These are phyloP conservation scores for Exephanes ischioxanthus DNA, from an alignment of 2,888 invertebrate genomes.

Conservation along the genomic window DNA sequence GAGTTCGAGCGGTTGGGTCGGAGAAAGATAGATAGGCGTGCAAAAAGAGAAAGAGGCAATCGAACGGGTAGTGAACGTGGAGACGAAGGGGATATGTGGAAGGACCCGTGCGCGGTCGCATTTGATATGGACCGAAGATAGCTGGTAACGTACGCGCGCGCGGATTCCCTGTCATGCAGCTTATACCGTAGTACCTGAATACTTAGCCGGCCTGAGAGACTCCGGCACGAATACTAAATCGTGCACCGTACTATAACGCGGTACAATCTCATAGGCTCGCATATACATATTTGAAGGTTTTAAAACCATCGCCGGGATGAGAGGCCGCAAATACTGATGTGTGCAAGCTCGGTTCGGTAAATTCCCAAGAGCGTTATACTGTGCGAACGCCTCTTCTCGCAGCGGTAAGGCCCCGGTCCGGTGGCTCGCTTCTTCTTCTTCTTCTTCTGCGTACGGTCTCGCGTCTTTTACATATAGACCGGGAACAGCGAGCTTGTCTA, in stretches of 20 bases:
- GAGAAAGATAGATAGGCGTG: constrained; percentile 32
- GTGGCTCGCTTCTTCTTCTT: constrained; percentile 11
- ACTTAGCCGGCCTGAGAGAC: constrained; percentile 62
- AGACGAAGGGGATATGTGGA: constrained; percentile 67
- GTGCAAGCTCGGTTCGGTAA: constrained; percentile 36
- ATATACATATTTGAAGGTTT: constrained; percentile 51
- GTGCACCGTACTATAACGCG: constrained; percentile 32
- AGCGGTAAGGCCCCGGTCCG: constrained; percentile 46
- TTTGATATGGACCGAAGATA: constrained; percentile 84
- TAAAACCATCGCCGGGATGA: constrained; percentile 53
- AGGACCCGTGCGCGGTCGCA: constrained; percentile 81
- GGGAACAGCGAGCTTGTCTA: constrained; percentile 54
- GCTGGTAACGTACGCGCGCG: constrained; percentile 82
- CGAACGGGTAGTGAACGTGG: constrained; percentile 55
- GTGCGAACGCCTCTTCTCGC: constrained; percentile 51
- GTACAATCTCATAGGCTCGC: constrained; percentile 33
- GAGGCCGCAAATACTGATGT: constrained; percentile 47
- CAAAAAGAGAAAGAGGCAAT: constrained; percentile 62
- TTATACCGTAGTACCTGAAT: constrained; percentile 70
- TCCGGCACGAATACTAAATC: constrained; percentile 56
- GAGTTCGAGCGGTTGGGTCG: constrained; percentile 10
- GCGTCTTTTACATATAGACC: constrained; percentile 17
- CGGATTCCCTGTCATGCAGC: constrained; percentile 80
- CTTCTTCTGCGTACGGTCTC: constrained; percentile 33
- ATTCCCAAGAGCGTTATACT: constrained; percentile 19